A percentile compares a stretch with the other conserved stretches of the same genome.
These are phyloP conservation scores for Seriola rivoliana DNA, from an alignment of 2,113 vertebrate species.

Conservation along the genomic window DNA sequence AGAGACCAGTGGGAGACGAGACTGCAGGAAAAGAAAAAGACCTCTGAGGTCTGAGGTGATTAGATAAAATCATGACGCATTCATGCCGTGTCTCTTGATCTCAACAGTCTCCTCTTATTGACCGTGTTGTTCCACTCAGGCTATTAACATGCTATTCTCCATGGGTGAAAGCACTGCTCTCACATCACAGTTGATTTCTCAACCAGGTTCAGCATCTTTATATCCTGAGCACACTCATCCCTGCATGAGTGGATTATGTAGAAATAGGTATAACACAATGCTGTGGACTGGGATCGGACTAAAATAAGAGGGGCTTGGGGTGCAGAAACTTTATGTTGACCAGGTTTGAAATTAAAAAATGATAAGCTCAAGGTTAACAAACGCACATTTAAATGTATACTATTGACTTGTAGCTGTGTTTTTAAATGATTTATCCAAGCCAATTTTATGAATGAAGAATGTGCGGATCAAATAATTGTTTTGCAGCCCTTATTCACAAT, in stretches of 20 bases:
- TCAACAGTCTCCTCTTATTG: conserved; percentile 1
- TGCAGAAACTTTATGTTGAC: neutral
- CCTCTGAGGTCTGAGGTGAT: conserved; percentile 34
- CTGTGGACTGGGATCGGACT: neutral
- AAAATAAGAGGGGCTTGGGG: neutral
- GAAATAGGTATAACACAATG: neutral
- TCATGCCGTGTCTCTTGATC: conserved; percentile 17
- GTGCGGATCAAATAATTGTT: too few relatives aligned
- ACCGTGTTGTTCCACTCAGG: conserved; percentile 7
- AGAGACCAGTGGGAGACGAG: neutral
- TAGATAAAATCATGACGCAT: conserved; percentile 13
- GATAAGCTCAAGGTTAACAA: neutral
- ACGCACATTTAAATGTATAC: neutral
- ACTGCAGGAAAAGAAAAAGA: conserved; percentile 4
- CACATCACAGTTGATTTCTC: conserved; percentile 45
- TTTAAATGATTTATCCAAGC: neutral
- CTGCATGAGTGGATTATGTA: conserved; percentile 3
- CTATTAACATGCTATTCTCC: conserved; percentile 39
- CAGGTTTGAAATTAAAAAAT: too few relatives aligned
- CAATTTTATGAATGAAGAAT: too few relatives aligned
- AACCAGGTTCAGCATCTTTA: conserved; percentile 35
- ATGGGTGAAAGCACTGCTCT: conserved; percentile 12
- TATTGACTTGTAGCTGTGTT: neutral
- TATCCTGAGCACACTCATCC: conserved; percentile 27
- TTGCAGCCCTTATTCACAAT: too few relatives aligned